Base-by-base conservation (phyloP, 2,888 invertebrate species). In the Philonicus albiceps region DNA sequence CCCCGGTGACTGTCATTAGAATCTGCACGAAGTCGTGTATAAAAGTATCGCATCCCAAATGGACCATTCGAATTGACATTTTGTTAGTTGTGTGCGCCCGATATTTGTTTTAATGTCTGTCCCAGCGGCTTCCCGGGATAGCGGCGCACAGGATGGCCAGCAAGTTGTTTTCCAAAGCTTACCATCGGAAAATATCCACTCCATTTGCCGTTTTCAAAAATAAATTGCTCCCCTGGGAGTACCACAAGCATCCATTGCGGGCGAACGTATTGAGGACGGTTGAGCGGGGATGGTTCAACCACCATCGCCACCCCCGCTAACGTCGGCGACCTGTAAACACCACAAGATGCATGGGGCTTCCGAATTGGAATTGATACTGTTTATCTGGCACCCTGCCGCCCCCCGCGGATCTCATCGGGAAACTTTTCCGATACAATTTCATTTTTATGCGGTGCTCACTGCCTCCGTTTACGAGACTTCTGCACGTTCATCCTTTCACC, bases 171-270 rank as follows among this genome's bases (percentile, higher is more conserved):
- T 64, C 30, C 30, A 19, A 55, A 53, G 27, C 53, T 53, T 16
- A 22, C 27, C 27, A 31, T 72, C 30, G 30, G 83, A 13, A 64
- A 64, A 83, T 83, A 83, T 64, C 83, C 8, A 34, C 83, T 64
- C 86, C 76, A 74, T 75, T 72, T 86, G 49, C 80, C 75, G 53
- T 75, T 87, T 87, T 86, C 75, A 87, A 86, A 87, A 86, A 86
- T 86, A 84, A 87, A 85, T 87, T 19, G 83, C 86, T 55, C 87
- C 43, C 75, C 74, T 22, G 87, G 87, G 87, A 87, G 40, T 74
- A 49, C 53, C 74, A 76, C 30, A 83, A 53, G 74, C 75, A 80
- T 80, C 31, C 87, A 81, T 64, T 64, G 85, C 78, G 81, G 73
- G 76, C 78, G 37, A 30, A 80, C 49, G 74, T 55, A 80, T 73